These are phyloP conservation scores for Agrotis puta DNA, from an alignment of 2,888 invertebrate species.

Conservation along the genomic window DNA sequence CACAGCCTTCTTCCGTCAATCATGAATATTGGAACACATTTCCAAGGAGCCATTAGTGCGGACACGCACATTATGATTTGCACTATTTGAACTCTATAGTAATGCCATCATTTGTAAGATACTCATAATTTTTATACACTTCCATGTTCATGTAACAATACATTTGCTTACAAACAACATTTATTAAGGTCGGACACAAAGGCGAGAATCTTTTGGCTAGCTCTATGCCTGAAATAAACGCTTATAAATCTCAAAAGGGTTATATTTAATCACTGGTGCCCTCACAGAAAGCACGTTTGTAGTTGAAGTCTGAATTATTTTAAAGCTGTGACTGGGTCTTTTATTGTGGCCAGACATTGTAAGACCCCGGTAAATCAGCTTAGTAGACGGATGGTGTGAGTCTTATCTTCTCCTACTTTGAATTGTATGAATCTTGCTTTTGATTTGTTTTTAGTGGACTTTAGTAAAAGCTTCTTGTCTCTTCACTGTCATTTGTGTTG, in stretches of 20 bases:
- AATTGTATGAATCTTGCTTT: slow-evolving; percentile 66
- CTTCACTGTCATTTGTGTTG: slow-evolving; percentile 25
- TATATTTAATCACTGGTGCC: slow-evolving; percentile 88
- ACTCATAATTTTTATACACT: slow-evolving; percentile 78
- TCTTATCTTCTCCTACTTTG: slow-evolving; percentile 81
- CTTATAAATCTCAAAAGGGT: slow-evolving; percentile 88
- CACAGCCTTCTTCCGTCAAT: slow-evolving; percentile 44
- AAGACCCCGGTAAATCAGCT: slow-evolving; percentile 88
- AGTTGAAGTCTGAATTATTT: slow-evolving; percentile 86
- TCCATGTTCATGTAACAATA: slow-evolving; percentile 80
- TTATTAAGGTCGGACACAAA: slow-evolving; percentile 82
- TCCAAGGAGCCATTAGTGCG: slow-evolving; percentile 25
- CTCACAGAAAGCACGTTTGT: slow-evolving; percentile 85
- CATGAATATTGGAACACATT: slow-evolving; percentile 51
- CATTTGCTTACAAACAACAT: slow-evolving; percentile 83
- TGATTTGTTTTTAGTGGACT: slow-evolving; percentile 51
- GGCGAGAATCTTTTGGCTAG: slow-evolving; percentile 69
- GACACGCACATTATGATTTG: slow-evolving; percentile 60
- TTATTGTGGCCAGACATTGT: slow-evolving; percentile 83
- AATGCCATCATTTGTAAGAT: slow-evolving; percentile 68
- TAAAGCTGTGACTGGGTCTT: slow-evolving; percentile 83
- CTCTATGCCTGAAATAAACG: slow-evolving; percentile 83
- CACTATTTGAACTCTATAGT: slow-evolving; percentile 69
- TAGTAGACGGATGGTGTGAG: slow-evolving; percentile 83
- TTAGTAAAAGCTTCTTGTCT: slow-evolving; percentile 37